Evolutionary conservation across 2,797 vertebrate genomes (phyloP), one percentile per base, ranked within the genome.

Genomic region (Antrozous pallidus): DNA sequence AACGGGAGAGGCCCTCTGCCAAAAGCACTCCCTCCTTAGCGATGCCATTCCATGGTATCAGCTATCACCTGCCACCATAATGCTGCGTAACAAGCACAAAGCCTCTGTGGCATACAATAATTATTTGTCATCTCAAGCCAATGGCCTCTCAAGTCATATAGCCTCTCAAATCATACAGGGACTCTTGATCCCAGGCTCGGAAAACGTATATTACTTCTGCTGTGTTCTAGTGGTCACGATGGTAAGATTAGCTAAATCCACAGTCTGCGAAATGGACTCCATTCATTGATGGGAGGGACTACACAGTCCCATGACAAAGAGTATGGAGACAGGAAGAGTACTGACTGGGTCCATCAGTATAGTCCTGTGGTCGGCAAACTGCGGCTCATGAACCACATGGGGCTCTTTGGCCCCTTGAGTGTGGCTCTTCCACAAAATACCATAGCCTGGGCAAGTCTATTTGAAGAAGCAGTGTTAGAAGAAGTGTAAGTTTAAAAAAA

Each of bases 261-360:
- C 33, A 45, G 6, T 11, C 26, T 47, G 47, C 40, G 80, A 49
- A 93, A 65, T 2, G 31, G 56, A 71, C 8, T 58, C 38, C 65
- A 56, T 31, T 13, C n/a, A n/a, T 63, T 42, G 75, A 26, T 31
- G 40, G 61, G 40, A 69, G 26, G 14, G 22, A 24, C 61, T 54
- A 11, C 24, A 18, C 51, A 74, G 63, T 36, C 63, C 45, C 17
- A 13, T 8, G 70, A 20, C 42, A 45, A 73, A 79, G 69, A 58
- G 10, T 11, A 1, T 38, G 14, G 22, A 12, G 26, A 11, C 3
- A 40, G 75, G 16, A 36, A 88, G 75, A 49, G 24, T 65, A 18
- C 0, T 9, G 42, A 38, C 0, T 20, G 54, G 36, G 4, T 36
- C 51, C 33, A 12, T 17, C 1, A 0, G 18, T 6, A n/a, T 2